Percentiles rank a stretch among this genome's conserved stretches.
These are phyloP conservation scores for Dendropsophus ebraccatus DNA, from an alignment of 2,113 vertebrate species.

Conservation along the genomic window DNA sequence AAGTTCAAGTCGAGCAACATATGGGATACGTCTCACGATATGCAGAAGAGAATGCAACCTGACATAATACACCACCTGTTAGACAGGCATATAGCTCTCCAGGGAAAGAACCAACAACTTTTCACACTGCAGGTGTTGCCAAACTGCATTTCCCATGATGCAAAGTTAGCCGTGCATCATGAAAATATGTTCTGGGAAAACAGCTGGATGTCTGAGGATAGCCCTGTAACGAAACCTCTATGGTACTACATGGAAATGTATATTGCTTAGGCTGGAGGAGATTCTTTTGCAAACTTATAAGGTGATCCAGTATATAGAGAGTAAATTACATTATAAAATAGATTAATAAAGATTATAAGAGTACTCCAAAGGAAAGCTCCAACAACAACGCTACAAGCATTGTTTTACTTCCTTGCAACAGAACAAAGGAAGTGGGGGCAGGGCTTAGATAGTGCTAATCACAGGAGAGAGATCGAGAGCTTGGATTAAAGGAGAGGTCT, in stretches of 20 bases:
- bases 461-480: too few species aligned
- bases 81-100: neutral
- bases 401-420: too few species aligned
- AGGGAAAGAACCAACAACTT: neutral
- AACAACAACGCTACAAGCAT: too few species aligned
- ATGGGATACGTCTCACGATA: constrained; percentile 1
- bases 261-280: neutral
- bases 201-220: neutral
- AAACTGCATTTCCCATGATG: neutral
- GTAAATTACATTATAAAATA: too few species aligned
- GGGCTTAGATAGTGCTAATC: too few species aligned
- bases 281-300: neutral
- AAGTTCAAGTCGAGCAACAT: neutral
- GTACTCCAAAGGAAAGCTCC: too few species aligned
- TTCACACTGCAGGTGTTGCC: neutral
- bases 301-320: neutral
- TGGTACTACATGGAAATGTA: neutral
- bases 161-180: neutral
- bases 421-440: too few species aligned
- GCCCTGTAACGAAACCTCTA: neutral
- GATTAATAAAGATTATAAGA: too few species aligned
- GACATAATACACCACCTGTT: constrained; percentile 17
- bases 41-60: constrained; percentile 3
- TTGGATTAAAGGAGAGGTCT: too few species aligned
- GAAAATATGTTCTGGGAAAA: neutral